These are phyloP conservation scores for Microplitis manilae DNA, from an alignment of 2,888 invertebrate genomes.

Conservation along the genomic window DNA sequence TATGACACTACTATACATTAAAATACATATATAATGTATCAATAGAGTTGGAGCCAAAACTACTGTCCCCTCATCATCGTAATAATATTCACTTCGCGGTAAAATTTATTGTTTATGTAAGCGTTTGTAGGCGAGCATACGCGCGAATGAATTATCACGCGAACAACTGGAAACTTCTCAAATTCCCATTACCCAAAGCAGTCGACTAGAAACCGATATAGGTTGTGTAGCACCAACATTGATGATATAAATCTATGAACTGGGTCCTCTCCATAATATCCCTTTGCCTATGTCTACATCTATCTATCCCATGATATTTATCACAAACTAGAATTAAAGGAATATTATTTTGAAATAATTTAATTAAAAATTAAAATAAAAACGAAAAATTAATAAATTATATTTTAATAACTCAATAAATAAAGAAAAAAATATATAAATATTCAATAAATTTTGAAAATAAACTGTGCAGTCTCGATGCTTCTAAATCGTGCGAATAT, in stretches of 20 bases:
- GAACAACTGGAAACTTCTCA: constrained; percentile 65
- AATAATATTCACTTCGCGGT: constrained; percentile 25
- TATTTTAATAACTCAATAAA: neutral
- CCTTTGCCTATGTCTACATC: neutral
- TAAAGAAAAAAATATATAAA: neutral
- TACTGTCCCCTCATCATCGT: constrained; percentile 10
- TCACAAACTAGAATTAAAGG: too few species aligned
- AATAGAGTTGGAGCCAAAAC: neutral
- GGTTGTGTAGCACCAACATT: constrained; percentile 41
- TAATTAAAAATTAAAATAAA: too few species aligned
- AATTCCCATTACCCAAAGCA: constrained; percentile 68
- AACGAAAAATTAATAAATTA: too few species aligned
- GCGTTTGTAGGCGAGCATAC: constrained; percentile 45
- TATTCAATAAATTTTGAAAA: neutral
- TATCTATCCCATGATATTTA: too few species aligned
- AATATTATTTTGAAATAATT: too few species aligned
- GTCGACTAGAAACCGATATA: constrained; percentile 67
- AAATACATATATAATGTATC: neutral
- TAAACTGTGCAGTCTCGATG: neutral
- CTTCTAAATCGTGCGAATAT: neutral
- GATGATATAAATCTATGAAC: constrained; percentile 49
- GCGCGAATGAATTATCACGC: constrained; percentile 63
- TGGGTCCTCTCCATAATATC: neutral
- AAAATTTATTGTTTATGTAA: constrained; percentile 28
- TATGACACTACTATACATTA: neutral